Base-by-base conservation (phyloP, 2,888 invertebrate genomes). In the Ischnus inquisitorius region DNA sequence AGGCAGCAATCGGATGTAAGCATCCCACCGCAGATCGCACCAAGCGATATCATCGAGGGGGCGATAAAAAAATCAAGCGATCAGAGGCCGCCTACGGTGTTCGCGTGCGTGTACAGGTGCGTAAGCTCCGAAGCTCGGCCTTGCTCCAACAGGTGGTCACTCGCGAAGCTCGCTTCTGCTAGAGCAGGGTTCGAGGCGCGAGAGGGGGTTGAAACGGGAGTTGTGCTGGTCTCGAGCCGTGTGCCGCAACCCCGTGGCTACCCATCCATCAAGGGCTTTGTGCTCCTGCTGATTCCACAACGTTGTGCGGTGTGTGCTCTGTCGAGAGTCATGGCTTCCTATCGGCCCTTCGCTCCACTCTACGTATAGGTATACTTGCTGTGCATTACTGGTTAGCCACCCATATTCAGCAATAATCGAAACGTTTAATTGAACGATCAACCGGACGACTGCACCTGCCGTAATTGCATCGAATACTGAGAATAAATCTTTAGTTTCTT, bases 261-360 rank as follows among this genome's bases (percentile, higher is more conserved):
- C 88, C 92, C 91, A 93, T 93, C 93, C 92, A 93, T 93, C 93
- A 93, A 92, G 92, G 89, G 92, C 91, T 93, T 93, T 93, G 92
- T 92, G 90, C 90, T 88, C 87, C 87, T 86, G 88, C 64, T 78
- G 81, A 78, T 75, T 75, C 78, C 78, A 60, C 75, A 46, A 16
- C 54, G 74, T 71, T 87, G 74, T 82, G 81, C 82, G 88, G 87
- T 89, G 85, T 83, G 85, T 85, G 87, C 86, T 89, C 88, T 87
- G 87, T 86, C 87, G 85, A 88, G 85, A 88, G 82, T 78, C 82
- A 72, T 72, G 74, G 48, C 51, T 57, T 16, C 71, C 79, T 62
- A 67, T 82, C 82, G 76, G 78, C 72, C 79, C 74, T 77, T 82
- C 71, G 64, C 10, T 54, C 48, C 19, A 51, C 69, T 43, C 28